Conservation (phyloP, 1,140 invertebrate genomes). For the Homalodisca vitripennis region DNA sequence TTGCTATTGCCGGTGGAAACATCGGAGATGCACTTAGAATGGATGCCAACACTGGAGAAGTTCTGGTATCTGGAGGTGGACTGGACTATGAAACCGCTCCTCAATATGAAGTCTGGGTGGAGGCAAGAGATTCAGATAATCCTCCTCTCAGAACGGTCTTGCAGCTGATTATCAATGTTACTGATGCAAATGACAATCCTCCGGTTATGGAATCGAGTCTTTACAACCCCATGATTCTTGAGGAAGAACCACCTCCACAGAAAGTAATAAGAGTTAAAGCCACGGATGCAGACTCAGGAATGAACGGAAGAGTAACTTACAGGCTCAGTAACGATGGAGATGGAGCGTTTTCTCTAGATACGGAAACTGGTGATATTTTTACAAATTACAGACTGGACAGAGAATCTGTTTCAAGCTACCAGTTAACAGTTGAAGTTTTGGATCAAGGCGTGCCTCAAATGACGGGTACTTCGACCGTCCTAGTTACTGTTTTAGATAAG, state of each 20-base stretch:
- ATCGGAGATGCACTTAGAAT: slow-evolving; percentile 81
- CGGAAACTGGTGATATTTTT: slow-evolving; percentile 78
- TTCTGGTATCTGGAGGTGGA: slow-evolving; percentile 70
- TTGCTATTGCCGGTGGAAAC: slow-evolving; percentile 89
- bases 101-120: slow-evolving; percentile 89
- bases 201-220: slow-evolving; percentile 77
- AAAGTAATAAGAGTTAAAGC: slow-evolving; percentile 76
- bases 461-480: slow-evolving; percentile 80
- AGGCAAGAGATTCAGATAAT: slow-evolving; percentile 81
- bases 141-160: slow-evolving; percentile 75
- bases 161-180: slow-evolving; percentile 79
- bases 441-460: slow-evolving; percentile 82
- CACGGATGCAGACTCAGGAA: slow-evolving; percentile 81
- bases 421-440: slow-evolving; percentile 79
- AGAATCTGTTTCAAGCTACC: slow-evolving; percentile 81
- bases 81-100: slow-evolving; percentile 87
- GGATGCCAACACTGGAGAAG: slow-evolving; percentile 73
- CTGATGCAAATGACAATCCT: slow-evolving; percentile 89
- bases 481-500: slow-evolving; percentile 83
- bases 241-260: slow-evolving; percentile 81
- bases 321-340: slow-evolving; percentile 71
- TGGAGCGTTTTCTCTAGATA: slow-evolving; percentile 77
- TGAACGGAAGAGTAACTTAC: slow-evolving; percentile 83
- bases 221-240: slow-evolving; percentile 81
- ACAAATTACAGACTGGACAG: slow-evolving; percentile 83